Evolutionary conservation across 2,888 invertebrate species (phyloP).

Genomic region (Leucozona laternaria): DNA sequence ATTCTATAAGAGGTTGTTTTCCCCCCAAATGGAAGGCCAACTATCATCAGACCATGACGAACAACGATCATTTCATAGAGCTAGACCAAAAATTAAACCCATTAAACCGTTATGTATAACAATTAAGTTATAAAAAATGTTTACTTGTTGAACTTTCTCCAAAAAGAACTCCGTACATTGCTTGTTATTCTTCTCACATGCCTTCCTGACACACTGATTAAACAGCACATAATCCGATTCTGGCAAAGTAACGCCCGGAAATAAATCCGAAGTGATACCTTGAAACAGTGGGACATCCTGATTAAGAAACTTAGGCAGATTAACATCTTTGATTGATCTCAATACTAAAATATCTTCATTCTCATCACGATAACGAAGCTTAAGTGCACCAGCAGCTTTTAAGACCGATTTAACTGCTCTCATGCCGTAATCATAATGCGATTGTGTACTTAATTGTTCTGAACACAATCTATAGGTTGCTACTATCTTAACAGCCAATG

Average conservation of each 20-base stretch:
- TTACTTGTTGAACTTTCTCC: constrained; percentile 90
- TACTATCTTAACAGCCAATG: constrained; percentile 96
- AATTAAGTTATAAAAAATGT: background rate
- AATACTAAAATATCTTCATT: constrained; percentile 93
- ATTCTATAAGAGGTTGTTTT: constrained; percentile 94
- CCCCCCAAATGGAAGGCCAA: constrained; percentile 96
- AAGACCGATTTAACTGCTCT: constrained; percentile 97
- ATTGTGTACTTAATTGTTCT: constrained; percentile 96
- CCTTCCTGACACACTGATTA: constrained; percentile 86
- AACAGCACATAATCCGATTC: constrained; percentile 91
- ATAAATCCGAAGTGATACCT: constrained; percentile 97
- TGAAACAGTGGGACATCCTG: constrained; percentile 95
- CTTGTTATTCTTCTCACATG: constrained; percentile 89
- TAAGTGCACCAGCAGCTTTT: constrained; percentile 95
- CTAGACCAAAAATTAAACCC: constrained; percentile 83
- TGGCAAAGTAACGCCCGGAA: constrained; percentile 93
- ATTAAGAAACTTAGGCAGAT: constrained; percentile 95
- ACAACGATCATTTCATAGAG: constrained; percentile 98
- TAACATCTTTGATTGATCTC: constrained; percentile 96
- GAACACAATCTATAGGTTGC: constrained; percentile 97
- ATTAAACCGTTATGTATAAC: too few species aligned
- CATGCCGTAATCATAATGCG: constrained; percentile 99
- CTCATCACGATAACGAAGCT: constrained; percentile 94
- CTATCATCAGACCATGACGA: constrained; percentile 96
- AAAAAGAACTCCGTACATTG: constrained; percentile 94